Evolutionary conservation across 2,888 invertebrate genomes (phyloP).

Genomic region (Lasioglossum oenotherae): DNA sequence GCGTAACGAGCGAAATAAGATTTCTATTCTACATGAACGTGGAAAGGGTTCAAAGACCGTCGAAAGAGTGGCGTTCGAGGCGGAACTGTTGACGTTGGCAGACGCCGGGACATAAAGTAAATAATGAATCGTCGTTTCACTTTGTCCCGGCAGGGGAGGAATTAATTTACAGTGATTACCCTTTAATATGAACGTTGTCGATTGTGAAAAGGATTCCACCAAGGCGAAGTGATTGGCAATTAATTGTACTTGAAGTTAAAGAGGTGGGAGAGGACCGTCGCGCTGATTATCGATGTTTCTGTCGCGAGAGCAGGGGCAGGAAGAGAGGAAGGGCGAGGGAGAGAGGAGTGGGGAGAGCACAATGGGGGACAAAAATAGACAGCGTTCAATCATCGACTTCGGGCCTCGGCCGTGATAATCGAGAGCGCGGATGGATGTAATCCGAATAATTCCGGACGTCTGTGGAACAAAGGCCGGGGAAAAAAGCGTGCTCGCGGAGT

Average conservation of each 20-base stretch:
- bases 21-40: neutral
- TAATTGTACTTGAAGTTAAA: conserved; percentile 16
- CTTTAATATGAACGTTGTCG: conserved; percentile 4
- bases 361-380: neutral
- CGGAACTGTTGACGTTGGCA: neutral
- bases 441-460: conserved; percentile 14
- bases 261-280: neutral
- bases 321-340: neutral
- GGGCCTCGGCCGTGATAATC: conserved; percentile 2
- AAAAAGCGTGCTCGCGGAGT: neutral
- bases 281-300: conserved; percentile 18
- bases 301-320: no score
- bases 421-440: conserved; percentile 9
- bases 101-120: neutral
- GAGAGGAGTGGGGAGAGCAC: neutral
- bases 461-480: neutral
- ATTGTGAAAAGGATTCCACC: neutral
- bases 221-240: neutral
- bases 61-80: neutral
- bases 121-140: neutral
- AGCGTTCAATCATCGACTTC: conserved; percentile 13
- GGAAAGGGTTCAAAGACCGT: neutral
- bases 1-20: neutral
- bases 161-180: neutral
- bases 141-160: neutral